Base-by-base conservation (phyloP, 2,888 invertebrate genomes). In the Dyspetes luteomarginatus region DNA sequence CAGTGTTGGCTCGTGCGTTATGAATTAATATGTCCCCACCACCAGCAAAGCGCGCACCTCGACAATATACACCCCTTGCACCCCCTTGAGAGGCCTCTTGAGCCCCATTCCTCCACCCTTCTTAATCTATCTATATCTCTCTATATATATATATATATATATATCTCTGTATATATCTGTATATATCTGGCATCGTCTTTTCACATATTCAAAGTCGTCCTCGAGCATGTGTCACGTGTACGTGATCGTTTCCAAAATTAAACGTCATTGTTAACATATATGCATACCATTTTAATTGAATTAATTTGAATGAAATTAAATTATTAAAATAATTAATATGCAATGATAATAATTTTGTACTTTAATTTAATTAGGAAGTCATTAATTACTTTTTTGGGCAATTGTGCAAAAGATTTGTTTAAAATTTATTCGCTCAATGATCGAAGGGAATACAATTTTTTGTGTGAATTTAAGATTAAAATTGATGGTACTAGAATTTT, bases 21-120 rank as follows among this genome's bases (percentile, higher is more conserved):
- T 81, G 74, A 81, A 81, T 81, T 81, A 81, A 81, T 81, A 81
- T 74, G 74, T 78, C 81, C 77, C 73, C 58, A 69, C 65, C 77
- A 74, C 69, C 65, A 41, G 58, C 65, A 43, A 45, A 50, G 43
- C 67, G 36, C 64, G 28, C 24, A 24, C 52, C 12, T 22, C 22
- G 50, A 65, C 30, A 43, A 28, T 36, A 5, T 41, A 58, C 30
- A 60, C 36, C 60, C 55, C 65, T 69, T 41, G 50, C 30, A 60
- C 36, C 60, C 55, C 65, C 65, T 60, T 69, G 52, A 78, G 69
- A 81, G 78, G 72, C 56, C n/a, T 24, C 76, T 71, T 55, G n/a
- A n/a, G n/a, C n/a, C n/a, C n/a, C 81, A 77, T 56, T 12, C 41
- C 72, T 43, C 43, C 12, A 45, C 52, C 36, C 36, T 45, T 52